Evolutionary conservation across 2,888 invertebrate species (phyloP).

Genomic region (Oxystoma pomonae): DNA sequence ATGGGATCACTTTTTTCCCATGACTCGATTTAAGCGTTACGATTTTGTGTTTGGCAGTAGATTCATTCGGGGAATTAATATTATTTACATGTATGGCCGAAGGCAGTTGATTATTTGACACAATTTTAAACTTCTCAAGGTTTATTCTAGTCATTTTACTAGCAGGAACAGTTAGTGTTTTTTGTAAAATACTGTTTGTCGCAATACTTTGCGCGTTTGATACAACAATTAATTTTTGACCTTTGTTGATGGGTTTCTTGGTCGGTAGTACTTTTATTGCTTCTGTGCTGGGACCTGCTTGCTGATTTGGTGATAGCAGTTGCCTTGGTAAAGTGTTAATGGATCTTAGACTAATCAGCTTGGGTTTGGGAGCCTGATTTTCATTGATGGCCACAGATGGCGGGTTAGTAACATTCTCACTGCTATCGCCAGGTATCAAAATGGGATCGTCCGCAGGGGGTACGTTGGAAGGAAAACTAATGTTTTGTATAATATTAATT

Average conservation of each 20-base stretch:
- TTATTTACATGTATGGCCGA: slow-evolving; percentile 25
- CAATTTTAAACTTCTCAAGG: slow-evolving; percentile 47
- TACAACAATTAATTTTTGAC: slow-evolving; percentile 47
- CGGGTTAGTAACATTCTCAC: not conserved
- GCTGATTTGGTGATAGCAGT: slow-evolving; percentile 9
- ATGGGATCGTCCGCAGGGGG: not conserved
- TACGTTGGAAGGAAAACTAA: slow-evolving; percentile 33
- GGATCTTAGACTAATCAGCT: not conserved
- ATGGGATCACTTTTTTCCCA: slow-evolving; percentile 42
- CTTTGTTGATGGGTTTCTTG: slow-evolving; percentile 35
- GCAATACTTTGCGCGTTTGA: slow-evolving; percentile 44
- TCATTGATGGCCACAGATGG: slow-evolving; percentile 34
- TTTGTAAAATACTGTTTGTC: slow-evolving; percentile 44
- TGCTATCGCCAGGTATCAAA: not conserved
- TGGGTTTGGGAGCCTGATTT: slow-evolving; percentile 34
- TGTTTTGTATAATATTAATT: slow-evolving; percentile 43
- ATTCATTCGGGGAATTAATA: slow-evolving; percentile 29
- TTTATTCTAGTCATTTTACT: slow-evolving; percentile 46
- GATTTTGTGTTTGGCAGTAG: slow-evolving; percentile 41
- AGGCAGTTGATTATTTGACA: slow-evolving; percentile 35
- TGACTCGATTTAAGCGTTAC: slow-evolving; percentile 42
- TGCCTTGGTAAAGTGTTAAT: slow-evolving; percentile 19
- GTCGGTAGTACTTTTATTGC: slow-evolving; percentile 39
- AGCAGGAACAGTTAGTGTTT: slow-evolving; percentile 43
- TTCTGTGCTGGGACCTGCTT: slow-evolving; percentile 33